phyloP scores from a whole-genome alignment of 2,797 vertebrate genomes.

The Thamnophis elegans region DNA sequence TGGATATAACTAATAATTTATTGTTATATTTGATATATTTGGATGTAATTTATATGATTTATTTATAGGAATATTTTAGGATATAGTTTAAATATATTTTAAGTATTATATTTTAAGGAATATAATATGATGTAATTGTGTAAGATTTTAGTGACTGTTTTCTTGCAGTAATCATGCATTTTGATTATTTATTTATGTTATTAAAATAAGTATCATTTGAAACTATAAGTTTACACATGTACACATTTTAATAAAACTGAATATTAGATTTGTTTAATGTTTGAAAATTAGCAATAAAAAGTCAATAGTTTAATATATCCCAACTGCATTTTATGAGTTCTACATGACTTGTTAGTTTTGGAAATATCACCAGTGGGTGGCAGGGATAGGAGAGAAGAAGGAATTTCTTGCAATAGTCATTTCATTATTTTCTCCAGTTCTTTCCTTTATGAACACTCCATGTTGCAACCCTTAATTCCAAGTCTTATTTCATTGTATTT shows the following conservation, averaged over 20 bases:
- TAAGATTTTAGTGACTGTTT: conserved; percentile 39
- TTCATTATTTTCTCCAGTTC: background rate
- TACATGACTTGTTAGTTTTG: background rate
- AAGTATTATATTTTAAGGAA: conserved; percentile 65
- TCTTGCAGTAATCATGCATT: conserved; percentile 58
- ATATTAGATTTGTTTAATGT: background rate
- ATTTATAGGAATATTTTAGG: conserved; percentile 31
- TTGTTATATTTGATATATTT: conserved; percentile 47
- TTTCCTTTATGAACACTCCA: background rate
- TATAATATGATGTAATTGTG: conserved; percentile 34
- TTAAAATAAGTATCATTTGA: conserved; percentile 61
- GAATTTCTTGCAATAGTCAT: background rate
- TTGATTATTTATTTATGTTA: conserved; percentile 49
- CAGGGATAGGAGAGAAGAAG: background rate
- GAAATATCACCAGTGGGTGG: background rate
- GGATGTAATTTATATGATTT: background rate
- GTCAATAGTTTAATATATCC: background rate
- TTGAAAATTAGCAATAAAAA: background rate
- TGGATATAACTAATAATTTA: conserved; percentile 60
- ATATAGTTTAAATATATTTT: conserved; percentile 67
- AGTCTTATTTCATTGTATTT: too few relatives aligned
- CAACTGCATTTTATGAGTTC: background rate
- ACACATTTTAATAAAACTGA: background rate
- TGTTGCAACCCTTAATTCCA: background rate
- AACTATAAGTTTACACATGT: conserved; percentile 18